Conservation (phyloP, 2,113 vertebrate genomes). For the Eublepharis macularius region DNA sequence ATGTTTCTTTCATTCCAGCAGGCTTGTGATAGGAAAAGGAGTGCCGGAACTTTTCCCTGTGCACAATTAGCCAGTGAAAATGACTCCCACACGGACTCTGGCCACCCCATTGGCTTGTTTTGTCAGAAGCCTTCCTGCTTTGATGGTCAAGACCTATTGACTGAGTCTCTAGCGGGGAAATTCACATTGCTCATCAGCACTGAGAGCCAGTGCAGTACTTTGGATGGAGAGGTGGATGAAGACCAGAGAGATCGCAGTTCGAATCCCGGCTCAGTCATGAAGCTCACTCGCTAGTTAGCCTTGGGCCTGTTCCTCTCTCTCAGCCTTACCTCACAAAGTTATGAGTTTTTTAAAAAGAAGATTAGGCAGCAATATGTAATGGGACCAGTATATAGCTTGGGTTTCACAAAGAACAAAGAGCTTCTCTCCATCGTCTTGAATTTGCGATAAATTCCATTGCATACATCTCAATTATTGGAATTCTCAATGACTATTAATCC, state of each 20-base stretch:
- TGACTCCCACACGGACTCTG: not conserved
- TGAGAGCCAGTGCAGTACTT: not conserved
- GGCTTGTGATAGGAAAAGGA: not conserved
- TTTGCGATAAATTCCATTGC: not conserved
- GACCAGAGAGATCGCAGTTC: not conserved
- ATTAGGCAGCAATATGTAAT: not conserved
- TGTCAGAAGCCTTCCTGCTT: not conserved
- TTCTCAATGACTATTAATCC: not conserved
- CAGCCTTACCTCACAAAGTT: not conserved
- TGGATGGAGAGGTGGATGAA: not conserved
- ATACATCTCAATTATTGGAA: not conserved
- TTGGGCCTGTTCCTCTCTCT: not conserved
- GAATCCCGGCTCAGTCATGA: not conserved
- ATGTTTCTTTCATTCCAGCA: not conserved
- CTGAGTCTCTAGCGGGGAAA: not conserved
- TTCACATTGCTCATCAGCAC: not conserved
- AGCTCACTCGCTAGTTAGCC: not conserved
- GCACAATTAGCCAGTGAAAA: not conserved
- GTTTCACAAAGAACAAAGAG: not conserved
- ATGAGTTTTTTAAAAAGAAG: no score
- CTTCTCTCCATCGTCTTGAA: not conserved
- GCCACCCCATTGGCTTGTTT: not conserved
- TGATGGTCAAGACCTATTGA: not conserved
- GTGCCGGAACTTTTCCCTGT: not conserved
- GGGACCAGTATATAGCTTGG: not conserved